phyloP scores from a whole-genome alignment of 1,140 invertebrate species.

The Bombus vancouverensis region DNA sequence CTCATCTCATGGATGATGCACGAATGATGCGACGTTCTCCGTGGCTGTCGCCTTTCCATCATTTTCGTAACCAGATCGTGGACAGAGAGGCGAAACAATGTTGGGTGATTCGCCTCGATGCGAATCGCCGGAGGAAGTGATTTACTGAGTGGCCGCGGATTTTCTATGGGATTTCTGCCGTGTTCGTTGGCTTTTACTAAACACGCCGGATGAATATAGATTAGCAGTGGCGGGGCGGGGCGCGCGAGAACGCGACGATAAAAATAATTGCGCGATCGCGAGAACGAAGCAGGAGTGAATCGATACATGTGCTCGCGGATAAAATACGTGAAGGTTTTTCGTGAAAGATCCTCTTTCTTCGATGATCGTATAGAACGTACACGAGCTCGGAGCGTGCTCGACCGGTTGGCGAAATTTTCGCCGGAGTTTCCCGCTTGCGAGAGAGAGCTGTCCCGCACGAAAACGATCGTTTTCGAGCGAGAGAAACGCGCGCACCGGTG shows the following conservation, averaged over 20 bases:
- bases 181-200: slow-evolving; percentile 45
- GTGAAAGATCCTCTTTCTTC: background rate
- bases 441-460: slow-evolving; percentile 19
- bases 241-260: slow-evolving; percentile 36
- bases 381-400: background rate
- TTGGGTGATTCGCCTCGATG: background rate
- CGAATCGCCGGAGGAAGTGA: slow-evolving; percentile 5
- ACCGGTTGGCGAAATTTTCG: slow-evolving; percentile 5
- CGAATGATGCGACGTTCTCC: slow-evolving; percentile 1
- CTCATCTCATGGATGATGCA: slow-evolving; percentile 17
- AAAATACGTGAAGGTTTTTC: slow-evolving; percentile 30
- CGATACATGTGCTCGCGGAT: background rate
- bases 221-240: slow-evolving; percentile 10
- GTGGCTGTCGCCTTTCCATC: slow-evolving; percentile 45
- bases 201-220: slow-evolving; percentile 48
- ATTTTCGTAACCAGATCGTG: slow-evolving; percentile 57
- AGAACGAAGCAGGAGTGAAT: background rate
- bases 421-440: slow-evolving; percentile 15
- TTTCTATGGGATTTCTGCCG: slow-evolving; percentile 32
- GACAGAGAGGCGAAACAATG: background rate
- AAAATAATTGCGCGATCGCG: slow-evolving; percentile 46
- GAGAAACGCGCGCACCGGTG: slow-evolving; percentile 33
- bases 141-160: slow-evolving; percentile 23
- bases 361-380: slow-evolving; percentile 1
- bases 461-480: slow-evolving; percentile 44